Percentiles rank a stretch among this genome's conserved stretches.
These are phyloP conservation scores for Idris sp. DNA, from an alignment of 1,140 invertebrate genomes.

Conservation along the genomic window DNA sequence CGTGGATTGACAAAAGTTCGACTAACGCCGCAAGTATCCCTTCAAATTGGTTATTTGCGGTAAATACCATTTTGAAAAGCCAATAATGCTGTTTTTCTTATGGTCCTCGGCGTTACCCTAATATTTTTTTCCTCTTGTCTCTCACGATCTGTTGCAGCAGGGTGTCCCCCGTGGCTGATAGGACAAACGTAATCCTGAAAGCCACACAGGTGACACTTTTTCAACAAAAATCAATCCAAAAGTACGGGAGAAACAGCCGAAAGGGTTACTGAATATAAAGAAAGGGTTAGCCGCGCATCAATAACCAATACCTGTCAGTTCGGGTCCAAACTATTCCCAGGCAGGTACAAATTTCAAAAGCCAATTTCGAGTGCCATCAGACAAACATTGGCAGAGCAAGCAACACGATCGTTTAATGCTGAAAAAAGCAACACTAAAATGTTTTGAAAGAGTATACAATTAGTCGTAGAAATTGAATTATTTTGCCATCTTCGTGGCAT, in stretches of 20 bases:
- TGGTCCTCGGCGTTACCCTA: constrained; percentile 65
- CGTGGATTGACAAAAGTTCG: constrained; percentile 61
- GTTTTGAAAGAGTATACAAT: constrained; percentile 24
- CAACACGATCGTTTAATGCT: constrained; percentile 41
- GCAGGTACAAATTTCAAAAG: constrained; percentile 63
- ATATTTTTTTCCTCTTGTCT: constrained; percentile 61
- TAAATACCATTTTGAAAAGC: constrained; percentile 79
- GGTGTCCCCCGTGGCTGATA: constrained; percentile 65
- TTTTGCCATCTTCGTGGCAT: constrained; percentile 72
- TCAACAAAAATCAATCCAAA: constrained; percentile 63
- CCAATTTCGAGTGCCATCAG: constrained; percentile 65
- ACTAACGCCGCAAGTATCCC: constrained; percentile 72
- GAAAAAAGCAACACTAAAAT: constrained; percentile 23
- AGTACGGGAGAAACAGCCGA: constrained; percentile 52
- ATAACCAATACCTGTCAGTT: constrained; percentile 67
- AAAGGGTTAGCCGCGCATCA: constrained; percentile 56
- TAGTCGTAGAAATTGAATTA: no score
- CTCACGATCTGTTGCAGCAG: constrained; percentile 60
- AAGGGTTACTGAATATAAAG: constrained; percentile 33
- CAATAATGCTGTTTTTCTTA: constrained; percentile 78
- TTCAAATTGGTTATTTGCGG: constrained; percentile 78
- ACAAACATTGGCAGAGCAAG: constrained; percentile 39
- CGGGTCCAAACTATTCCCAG: no score
- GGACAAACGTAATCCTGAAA: constrained; percentile 76
- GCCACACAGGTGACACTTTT: constrained; percentile 75